Conservation (phyloP, 2,113 vertebrate species). For the Seriola dumerili region DNA sequence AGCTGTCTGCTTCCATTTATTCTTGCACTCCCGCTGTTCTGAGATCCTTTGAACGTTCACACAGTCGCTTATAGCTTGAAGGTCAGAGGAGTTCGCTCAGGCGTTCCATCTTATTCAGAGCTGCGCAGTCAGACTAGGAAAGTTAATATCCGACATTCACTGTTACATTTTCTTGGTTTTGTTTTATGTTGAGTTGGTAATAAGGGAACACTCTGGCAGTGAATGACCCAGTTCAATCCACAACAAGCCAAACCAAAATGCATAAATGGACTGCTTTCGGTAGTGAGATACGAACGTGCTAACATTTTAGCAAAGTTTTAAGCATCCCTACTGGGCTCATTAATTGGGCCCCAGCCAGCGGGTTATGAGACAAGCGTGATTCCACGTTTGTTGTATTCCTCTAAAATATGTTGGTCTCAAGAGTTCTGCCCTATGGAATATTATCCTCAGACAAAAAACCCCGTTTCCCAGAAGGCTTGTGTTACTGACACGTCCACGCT, state of each 20-base stretch:
- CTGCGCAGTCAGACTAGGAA: not conserved
- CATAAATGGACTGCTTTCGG: not conserved
- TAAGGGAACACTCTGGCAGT: not conserved
- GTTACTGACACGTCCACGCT: constrained; percentile 75
- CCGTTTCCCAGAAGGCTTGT: constrained; percentile 79
- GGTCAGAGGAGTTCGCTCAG: constrained; percentile 52
- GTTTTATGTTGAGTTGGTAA: not conserved
- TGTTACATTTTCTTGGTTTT: not conserved
- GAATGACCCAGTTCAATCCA: not conserved
- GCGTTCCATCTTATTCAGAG: constrained; percentile 2
- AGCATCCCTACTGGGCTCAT: constrained; percentile 55
- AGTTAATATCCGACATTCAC: not conserved
- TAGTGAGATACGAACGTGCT: constrained; percentile 4
- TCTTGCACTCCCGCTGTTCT: constrained; percentile 5
- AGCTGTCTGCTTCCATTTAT: constrained; percentile 21
- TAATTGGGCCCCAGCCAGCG: constrained; percentile 55
- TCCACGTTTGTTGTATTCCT: constrained; percentile 48
- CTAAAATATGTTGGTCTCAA: constrained; percentile 51
- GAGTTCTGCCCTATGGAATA: constrained; percentile 70
- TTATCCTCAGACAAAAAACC: constrained; percentile 73
- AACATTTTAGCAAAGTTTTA: constrained; percentile 23
- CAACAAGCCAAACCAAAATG: not conserved
- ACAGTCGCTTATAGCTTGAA: constrained; percentile 35
- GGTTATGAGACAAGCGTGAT: constrained; percentile 51
- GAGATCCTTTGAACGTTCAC: constrained; percentile 37